Evolutionary conservation across 2,797 vertebrate species (phyloP).

Genomic region (Orientallactaga sibirica): DNA sequence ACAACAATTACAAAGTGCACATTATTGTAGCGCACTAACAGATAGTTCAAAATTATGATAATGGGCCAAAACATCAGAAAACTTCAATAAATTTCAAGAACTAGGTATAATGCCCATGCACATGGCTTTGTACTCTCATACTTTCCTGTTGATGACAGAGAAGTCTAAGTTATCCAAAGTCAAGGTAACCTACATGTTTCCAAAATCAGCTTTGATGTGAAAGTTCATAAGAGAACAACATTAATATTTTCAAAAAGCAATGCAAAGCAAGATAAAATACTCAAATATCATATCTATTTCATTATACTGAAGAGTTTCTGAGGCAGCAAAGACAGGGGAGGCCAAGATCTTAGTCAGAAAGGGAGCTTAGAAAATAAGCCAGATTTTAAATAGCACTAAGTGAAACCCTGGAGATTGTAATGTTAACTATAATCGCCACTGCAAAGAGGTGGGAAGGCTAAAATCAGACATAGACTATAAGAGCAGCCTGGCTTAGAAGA

Average conservation of each 20-base stretch:
- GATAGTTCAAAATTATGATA: conserved; percentile 13
- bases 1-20: background rate
- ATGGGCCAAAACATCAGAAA: background rate
- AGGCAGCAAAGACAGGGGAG: background rate
- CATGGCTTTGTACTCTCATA: background rate
- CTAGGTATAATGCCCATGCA: background rate
- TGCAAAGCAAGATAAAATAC: background rate
- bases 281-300: background rate
- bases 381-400: background rate
- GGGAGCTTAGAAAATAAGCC: background rate
- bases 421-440: background rate
- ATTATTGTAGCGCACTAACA: background rate
- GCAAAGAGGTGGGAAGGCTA: background rate
- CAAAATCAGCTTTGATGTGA: background rate
- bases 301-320: background rate
- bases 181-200: background rate
- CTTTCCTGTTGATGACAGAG: background rate
- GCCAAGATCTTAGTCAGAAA: background rate
- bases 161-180: background rate
- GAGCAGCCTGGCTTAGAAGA: background rate
- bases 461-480: background rate
- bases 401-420: background rate
- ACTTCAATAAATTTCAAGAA: conserved; percentile 5
- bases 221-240: background rate
- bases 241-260: conserved; percentile 2